Evolutionary conservation across 2,888 invertebrate genomes (phyloP).

Genomic region (Nyleta sp.): DNA sequence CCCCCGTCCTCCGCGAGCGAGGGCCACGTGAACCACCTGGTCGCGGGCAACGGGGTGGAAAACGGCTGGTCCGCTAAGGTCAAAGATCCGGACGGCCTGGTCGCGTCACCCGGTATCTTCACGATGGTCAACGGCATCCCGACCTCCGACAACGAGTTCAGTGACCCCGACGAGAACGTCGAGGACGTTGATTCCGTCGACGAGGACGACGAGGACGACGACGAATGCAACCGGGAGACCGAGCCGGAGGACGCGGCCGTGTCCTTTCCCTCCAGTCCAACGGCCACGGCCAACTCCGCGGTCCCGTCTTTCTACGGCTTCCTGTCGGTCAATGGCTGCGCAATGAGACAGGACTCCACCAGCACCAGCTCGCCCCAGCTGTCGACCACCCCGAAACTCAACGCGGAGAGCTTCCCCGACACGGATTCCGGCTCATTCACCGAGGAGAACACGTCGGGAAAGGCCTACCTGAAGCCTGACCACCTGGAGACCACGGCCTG

Average conservation of each 20-base stretch:
- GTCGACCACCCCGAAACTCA: slow-evolving; percentile 69
- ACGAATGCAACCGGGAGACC: slow-evolving; percentile 75
- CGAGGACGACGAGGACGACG: slow-evolving; percentile 65
- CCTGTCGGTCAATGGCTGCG: slow-evolving; percentile 83
- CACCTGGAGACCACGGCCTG: slow-evolving; percentile 72
- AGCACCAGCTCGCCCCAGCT: slow-evolving; percentile 80
- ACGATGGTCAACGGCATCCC: slow-evolving; percentile 74
- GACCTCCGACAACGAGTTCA: slow-evolving; percentile 74
- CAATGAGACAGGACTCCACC: slow-evolving; percentile 80
- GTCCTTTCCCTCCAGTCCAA: slow-evolving; percentile 79
- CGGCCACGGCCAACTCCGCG: slow-evolving; percentile 73
- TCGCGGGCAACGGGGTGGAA: slow-evolving; percentile 15
- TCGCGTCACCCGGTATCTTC: slow-evolving; percentile 51
- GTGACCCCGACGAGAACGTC: slow-evolving; percentile 72
- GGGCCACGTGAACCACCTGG: slow-evolving; percentile 24
- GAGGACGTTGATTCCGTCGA: slow-evolving; percentile 65
- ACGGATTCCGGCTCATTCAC: slow-evolving; percentile 45
- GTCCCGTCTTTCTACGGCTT: slow-evolving; percentile 81
- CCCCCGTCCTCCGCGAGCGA: slow-evolving; percentile 73
- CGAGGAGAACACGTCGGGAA: slow-evolving; percentile 5
- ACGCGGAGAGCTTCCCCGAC: slow-evolving; percentile 39
- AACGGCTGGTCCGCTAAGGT: slow-evolving; percentile 30
- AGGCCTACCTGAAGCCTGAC: slow-evolving; percentile 71
- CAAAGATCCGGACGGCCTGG: slow-evolving; percentile 17
- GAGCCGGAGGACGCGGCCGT: slow-evolving; percentile 84